A percentile compares a stretch with the other conserved stretches of the same genome.
Evolutionary conservation across 2,797 vertebrate species (phyloP).

Genomic region (Oophaga sylvatica): DNA sequence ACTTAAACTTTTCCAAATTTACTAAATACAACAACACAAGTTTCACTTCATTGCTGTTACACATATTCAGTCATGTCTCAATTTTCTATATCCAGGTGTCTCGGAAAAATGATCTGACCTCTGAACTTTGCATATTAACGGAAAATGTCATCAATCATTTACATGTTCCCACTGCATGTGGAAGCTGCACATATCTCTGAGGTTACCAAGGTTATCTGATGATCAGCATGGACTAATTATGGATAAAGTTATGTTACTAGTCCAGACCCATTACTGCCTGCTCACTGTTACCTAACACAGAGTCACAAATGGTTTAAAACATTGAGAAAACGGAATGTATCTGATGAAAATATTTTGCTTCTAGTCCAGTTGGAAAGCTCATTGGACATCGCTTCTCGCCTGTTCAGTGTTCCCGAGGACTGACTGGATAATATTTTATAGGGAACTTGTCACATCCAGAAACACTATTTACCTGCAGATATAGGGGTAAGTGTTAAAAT

Average conservation of each 20-base stretch:
- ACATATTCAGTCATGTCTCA: background rate
- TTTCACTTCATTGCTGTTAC: background rate
- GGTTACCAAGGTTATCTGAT: background rate
- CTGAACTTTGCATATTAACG: background rate
- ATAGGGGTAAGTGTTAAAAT: too few species aligned
- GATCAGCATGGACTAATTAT: background rate
- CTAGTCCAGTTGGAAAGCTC: constrained; percentile 5
- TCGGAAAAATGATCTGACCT: background rate
- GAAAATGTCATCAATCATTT: background rate
- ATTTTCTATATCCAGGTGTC: background rate
- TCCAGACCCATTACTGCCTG: background rate
- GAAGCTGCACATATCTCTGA: background rate
- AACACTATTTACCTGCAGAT: too few species aligned
- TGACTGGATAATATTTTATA: background rate
- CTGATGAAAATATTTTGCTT: background rate
- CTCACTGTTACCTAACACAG: too few species aligned
- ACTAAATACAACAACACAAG: background rate
- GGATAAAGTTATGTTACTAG: background rate
- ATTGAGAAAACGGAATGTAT: background rate
- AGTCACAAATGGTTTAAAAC: background rate
- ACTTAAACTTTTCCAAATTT: background rate
- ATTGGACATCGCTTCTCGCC: background rate
- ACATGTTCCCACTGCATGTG: background rate
- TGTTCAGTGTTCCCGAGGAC: constrained; percentile 4
- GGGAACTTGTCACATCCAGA: too few species aligned